A percentile compares a stretch with the other conserved stretches of the same genome.
These are phyloP conservation scores for Cremastinae sp. DNA, from an alignment of 2,888 invertebrate genomes.

Conservation along the genomic window DNA sequence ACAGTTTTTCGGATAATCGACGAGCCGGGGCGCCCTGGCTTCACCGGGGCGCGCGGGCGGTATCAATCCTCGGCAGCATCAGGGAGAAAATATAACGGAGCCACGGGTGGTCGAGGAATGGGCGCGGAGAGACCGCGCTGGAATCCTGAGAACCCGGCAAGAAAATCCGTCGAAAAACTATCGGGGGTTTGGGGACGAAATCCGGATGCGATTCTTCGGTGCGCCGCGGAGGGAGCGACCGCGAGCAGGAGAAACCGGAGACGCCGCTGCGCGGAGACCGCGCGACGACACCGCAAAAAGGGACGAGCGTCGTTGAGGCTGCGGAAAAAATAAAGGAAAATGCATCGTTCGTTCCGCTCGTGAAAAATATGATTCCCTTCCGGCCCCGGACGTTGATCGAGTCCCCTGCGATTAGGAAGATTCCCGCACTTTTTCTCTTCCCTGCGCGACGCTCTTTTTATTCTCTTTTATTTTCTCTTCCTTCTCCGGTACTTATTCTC, in stretches of 20 bases:
- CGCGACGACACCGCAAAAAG: constrained; percentile 47
- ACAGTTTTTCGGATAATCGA: constrained; percentile 53
- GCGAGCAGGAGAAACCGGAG: constrained; percentile 44
- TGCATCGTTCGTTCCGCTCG: constrained; percentile 56
- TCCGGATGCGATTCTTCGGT: constrained; percentile 26
- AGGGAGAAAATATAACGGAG: constrained; percentile 51
- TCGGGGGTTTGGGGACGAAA: constrained; percentile 42
- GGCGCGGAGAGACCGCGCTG: constrained; percentile 38
- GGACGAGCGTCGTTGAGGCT: constrained; percentile 5
- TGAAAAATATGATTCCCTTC: constrained; percentile 73
- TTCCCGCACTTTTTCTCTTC: no score
- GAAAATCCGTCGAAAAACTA: constrained; percentile 56
- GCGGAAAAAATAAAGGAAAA: constrained; percentile 28
- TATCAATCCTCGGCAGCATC: constrained; percentile 60
- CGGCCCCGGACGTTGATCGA: constrained; percentile 73
- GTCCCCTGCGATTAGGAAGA: constrained; percentile 69
- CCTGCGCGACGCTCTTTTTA: no score
- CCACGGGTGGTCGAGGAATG: constrained; percentile 51
- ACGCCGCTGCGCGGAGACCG: constrained; percentile 37
- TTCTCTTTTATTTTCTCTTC: constrained; percentile 41
- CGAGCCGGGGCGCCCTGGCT: constrained; percentile 39
- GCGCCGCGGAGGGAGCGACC: constrained; percentile 5
- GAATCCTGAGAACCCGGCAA: constrained; percentile 43
- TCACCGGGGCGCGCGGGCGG: constrained; percentile 38
- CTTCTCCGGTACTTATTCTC: no score